These are phyloP conservation scores for Micromys minutus DNA, from an alignment of 2,113 vertebrate species.

Conservation along the genomic window DNA sequence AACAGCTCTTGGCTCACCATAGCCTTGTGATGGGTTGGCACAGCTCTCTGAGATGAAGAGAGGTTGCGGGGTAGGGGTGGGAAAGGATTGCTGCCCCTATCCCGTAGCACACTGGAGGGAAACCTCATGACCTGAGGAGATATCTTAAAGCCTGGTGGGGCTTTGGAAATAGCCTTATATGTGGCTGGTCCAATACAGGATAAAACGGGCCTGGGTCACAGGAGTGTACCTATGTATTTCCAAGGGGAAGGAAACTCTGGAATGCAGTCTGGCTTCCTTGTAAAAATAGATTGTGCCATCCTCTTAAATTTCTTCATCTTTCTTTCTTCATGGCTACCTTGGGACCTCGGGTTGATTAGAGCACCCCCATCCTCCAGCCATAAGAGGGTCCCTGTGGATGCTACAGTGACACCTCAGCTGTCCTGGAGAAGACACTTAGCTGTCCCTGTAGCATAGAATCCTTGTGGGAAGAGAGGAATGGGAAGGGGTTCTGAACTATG, in stretches of 20 bases:
- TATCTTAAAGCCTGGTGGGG: background rate
- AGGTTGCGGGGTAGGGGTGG: rapidly evolving
- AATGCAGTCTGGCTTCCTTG: background rate
- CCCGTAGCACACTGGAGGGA: background rate
- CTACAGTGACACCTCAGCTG: too few relatives aligned
- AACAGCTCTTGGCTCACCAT: background rate
- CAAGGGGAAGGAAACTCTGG: rapidly evolving
- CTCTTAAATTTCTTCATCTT: background rate
- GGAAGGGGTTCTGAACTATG: too few relatives aligned
- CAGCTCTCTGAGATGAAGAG: background rate
- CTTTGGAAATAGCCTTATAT: background rate
- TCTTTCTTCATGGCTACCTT: background rate
- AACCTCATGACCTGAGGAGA: background rate
- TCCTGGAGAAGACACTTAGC: background rate
- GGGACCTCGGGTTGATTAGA: background rate
- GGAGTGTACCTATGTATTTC: too few relatives aligned
- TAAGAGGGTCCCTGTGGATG: background rate
- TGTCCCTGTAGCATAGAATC: background rate
- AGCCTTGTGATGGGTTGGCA: background rate
- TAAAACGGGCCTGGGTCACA: background rate
- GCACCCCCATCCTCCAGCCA: background rate
- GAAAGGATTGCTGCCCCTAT: background rate
- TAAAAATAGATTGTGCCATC: background rate
- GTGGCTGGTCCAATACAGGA: background rate
- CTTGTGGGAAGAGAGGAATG: background rate